Evolutionary conservation across 2,888 invertebrate species (phyloP), one percentile per base, ranked within the genome.

Genomic region (Polyommatus iphigenia): DNA sequence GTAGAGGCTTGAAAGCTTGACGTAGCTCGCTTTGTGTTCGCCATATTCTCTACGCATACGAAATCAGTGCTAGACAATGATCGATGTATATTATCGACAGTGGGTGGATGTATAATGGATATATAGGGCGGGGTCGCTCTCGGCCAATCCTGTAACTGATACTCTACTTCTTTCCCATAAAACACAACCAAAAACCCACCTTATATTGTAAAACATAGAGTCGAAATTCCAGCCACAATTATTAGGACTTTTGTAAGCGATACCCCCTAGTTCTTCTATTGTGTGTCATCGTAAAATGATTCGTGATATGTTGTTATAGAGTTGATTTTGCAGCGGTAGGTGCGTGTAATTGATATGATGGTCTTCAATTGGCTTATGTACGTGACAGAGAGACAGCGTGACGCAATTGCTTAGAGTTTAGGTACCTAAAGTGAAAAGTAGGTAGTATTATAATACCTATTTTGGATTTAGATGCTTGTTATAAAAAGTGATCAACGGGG

Each of bases 141-240:
- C 88, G 88, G 90, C 94, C 94, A 94, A 94, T 94, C 94, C 89
- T 92, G 93, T 93, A 94, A 93, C 88, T 89, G 93, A 94, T 91
- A 94, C 92, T 89, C 86, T 88, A 88, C 89, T 91, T 92, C 92
- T 92, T 91, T 88, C 88, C 82, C 81, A 85, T 81, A 78, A 78
- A 79, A 20, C 59, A 46, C 84, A 85, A 80, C 41, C 71, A 1
- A 88, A 84, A 84, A 76, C 8, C 79, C 72, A 83, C 84, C 80
- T 79, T 87, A 86, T 0, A 0, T 0, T 2, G 0, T 2, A 0
- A 0, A 0, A 0, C 0, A 29, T 83, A 89, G 78, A 82, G 87
- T 81, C 82, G 71, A 83, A 82, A 85, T 76, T 84, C 81, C 87
- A 67, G 79, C 15, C 71, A 57, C 32, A n/a, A 73, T 72, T 78